Percentiles rank a stretch among this genome's conserved stretches.
These are phyloP conservation scores for Atractosteus spatula DNA, from an alignment of 2,113 vertebrate genomes.

Conservation along the genomic window DNA sequence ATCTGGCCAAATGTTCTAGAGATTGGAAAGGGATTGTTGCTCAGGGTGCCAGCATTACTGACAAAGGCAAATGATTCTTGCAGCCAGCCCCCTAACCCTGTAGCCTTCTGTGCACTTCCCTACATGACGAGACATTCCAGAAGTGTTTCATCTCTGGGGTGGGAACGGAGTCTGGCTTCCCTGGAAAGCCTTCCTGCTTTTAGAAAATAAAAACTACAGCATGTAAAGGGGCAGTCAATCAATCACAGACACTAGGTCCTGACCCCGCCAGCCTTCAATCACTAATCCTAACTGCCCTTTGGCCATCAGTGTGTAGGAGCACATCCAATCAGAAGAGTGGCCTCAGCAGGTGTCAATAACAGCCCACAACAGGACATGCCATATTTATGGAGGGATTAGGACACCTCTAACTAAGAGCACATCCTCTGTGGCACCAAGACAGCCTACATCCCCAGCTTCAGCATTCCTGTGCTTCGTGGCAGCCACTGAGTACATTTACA, in stretches of 20 bases:
- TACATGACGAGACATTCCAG: background rate
- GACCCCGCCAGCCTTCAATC: no score
- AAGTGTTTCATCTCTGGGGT: background rate
- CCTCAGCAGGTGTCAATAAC: no score
- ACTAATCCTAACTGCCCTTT: no score
- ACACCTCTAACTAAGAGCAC: background rate
- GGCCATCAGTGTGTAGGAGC: no score
- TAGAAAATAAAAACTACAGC: background rate
- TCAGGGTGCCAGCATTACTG: background rate
- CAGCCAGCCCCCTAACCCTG: conserved; percentile 10
- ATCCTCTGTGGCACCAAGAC: background rate
- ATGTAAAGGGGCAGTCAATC: no score
- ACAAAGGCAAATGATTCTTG: conserved; percentile 11
- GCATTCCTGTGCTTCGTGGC: background rate
- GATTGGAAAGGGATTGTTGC: conserved; percentile 27
- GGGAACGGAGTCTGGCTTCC: background rate
- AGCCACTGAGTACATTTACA: no score
- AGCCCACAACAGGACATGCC: no score
- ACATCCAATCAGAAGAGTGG: no score
- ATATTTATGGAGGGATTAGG: no score
- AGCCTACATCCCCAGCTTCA: background rate
- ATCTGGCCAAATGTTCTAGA: conserved; percentile 36
- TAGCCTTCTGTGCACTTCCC: background rate
- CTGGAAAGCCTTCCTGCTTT: background rate
- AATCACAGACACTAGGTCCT: no score